phyloP scores from a whole-genome alignment of 2,888 invertebrate species.

The Standfussiana lucernea region DNA sequence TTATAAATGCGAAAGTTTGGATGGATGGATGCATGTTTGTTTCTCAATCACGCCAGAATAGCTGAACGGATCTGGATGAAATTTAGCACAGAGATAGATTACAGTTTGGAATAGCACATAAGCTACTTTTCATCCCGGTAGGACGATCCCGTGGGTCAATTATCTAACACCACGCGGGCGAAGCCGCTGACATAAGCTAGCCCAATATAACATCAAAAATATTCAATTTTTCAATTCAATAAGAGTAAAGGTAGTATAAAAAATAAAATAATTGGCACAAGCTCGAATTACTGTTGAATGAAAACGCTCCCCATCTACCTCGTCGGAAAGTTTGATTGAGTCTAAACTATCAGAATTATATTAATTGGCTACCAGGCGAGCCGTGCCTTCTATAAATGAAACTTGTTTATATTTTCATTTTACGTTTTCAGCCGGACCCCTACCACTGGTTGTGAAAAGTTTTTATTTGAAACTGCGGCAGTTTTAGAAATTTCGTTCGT shows the following conservation, averaged over 20 bases:
- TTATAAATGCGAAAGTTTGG: no score
- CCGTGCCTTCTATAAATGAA: constrained; percentile 64
- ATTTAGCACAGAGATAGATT: no score
- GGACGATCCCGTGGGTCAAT: no score
- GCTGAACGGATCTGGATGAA: no score
- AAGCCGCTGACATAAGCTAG: no score
- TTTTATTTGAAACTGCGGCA: constrained; percentile 36
- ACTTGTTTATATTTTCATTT: constrained; percentile 72
- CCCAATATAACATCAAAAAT: background rate
- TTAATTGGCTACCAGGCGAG: constrained; percentile 70
- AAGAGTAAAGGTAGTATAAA: constrained; percentile 35
- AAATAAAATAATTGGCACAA: constrained; percentile 12
- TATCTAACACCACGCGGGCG: no score
- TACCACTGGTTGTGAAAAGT: constrained; percentile 56
- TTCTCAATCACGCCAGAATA: no score
- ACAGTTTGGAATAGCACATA: no score
- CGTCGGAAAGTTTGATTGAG: constrained; percentile 77
- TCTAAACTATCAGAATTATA: constrained; percentile 79
- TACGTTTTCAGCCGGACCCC: constrained; percentile 36
- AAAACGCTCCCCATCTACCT: constrained; percentile 70
- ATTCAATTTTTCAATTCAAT: constrained; percentile 26
- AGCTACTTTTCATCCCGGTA: no score
- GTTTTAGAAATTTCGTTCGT: constrained; percentile 15
- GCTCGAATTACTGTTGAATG: constrained; percentile 37
- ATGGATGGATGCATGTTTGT: no score